Evolutionary conservation across 2,888 invertebrate genomes (phyloP).

Genomic region (Criorhina ranunculi): DNA sequence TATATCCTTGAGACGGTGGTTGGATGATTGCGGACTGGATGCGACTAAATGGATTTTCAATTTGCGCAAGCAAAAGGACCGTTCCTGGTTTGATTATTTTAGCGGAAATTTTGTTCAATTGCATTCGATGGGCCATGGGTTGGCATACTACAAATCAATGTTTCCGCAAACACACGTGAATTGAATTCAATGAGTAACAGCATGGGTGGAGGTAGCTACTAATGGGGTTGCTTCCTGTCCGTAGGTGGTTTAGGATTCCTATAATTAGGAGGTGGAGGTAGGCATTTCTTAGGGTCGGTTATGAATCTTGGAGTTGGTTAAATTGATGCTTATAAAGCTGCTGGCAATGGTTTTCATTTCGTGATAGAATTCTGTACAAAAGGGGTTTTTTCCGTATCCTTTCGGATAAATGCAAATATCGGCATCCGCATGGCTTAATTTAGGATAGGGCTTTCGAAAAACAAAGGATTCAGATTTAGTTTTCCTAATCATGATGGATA

Average conservation of each 20-base stretch:
- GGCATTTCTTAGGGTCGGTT: constrained; percentile 40
- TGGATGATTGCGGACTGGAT: constrained; percentile 55
- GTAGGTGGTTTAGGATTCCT: constrained; percentile 47
- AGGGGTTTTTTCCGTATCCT: too few species aligned
- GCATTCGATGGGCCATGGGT: constrained; percentile 23
- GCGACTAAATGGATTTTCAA: constrained; percentile 68
- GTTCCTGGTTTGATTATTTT: constrained; percentile 58
- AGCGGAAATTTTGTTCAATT: constrained; percentile 65
- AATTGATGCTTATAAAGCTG: background rate
- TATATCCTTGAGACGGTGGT: constrained; percentile 58
- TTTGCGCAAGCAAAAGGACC: constrained; percentile 59
- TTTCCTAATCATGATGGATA: too few species aligned
- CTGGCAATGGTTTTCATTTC: background rate
- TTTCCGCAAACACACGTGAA: constrained; percentile 39
- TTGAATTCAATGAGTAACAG: constrained; percentile 11
- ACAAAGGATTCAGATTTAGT: too few species aligned
- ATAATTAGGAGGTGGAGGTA: constrained; percentile 50
- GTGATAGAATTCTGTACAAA: too few species aligned
- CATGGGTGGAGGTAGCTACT: constrained; percentile 54
- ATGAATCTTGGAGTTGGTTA: constrained; percentile 16
- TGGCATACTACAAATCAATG: constrained; percentile 59
- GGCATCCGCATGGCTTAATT: too few species aligned
- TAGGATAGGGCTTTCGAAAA: too few species aligned
- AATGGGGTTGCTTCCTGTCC: constrained; percentile 51
- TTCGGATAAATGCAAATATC: too few species aligned